Percentiles rank a stretch among this genome's conserved stretches.
These are phyloP conservation scores for Homarus americanus DNA, from an alignment of 1,140 invertebrate genomes.

Conservation along the genomic window DNA sequence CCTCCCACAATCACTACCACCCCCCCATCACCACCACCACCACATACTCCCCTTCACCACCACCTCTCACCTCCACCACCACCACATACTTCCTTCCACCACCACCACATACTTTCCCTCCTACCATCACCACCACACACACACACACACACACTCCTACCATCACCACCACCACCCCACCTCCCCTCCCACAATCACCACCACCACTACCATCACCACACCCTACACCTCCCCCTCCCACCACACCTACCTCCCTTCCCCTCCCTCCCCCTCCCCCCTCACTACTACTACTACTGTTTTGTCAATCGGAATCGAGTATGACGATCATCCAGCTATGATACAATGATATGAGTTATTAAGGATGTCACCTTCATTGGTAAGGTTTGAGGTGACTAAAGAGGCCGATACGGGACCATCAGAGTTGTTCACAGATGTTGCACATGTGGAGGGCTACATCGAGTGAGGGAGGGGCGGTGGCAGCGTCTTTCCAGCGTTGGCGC, in stretches of 20 bases:
- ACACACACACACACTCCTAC: not conserved
- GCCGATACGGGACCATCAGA: too few species aligned
- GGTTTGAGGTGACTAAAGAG: too few species aligned
- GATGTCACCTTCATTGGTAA: too few species aligned
- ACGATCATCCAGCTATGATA: too few species aligned
- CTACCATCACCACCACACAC: not conserved
- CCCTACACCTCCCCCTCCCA: not conserved
- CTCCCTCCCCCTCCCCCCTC: not conserved
- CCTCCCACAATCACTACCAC: not conserved
- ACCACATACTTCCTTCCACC: not conserved
- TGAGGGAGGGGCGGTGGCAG: too few species aligned
- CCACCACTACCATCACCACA: not conserved
- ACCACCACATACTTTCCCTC: not conserved
- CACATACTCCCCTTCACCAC: not conserved
- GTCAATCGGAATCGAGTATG: too few species aligned
- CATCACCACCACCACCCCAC: not conserved
- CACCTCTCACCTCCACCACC: not conserved
- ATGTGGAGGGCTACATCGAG: too few species aligned
- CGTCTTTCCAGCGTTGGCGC: too few species aligned
- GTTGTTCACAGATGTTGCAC: too few species aligned
- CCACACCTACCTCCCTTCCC: not conserved
- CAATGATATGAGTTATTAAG: too few species aligned
- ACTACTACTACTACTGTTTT: not conserved
- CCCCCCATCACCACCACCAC: not conserved
- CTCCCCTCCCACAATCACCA: not conserved